phyloP scores from a whole-genome alignment of 2,888 invertebrate genomes.

The Hydrotaea cyrtoneurina region DNA sequence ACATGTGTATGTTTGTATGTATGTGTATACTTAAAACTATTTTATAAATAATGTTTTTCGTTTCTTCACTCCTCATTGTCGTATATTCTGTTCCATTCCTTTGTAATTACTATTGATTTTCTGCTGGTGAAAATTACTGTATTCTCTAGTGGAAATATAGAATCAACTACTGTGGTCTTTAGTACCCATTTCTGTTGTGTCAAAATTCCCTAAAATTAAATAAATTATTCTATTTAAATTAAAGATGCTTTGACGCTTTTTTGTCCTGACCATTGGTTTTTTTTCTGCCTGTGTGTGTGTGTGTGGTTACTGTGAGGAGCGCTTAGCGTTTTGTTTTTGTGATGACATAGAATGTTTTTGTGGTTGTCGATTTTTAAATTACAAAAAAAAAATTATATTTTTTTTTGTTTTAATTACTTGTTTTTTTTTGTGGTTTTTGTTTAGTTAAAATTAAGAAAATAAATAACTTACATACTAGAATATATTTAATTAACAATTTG shows the following conservation, averaged over 20 bases:
- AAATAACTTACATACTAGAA: constrained; percentile 63
- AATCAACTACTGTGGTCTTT: too few relatives aligned
- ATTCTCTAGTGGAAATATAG: too few relatives aligned
- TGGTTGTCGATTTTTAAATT: constrained; percentile 22
- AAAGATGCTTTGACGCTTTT: neutral
- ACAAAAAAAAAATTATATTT: neutral
- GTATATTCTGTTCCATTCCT: too few relatives aligned
- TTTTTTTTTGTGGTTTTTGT: constrained; percentile 15
- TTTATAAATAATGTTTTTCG: neutral
- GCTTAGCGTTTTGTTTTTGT: neutral
- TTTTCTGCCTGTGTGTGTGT: too few relatives aligned
- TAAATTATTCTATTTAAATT: neutral
- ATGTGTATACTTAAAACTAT: too few relatives aligned
- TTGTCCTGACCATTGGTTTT: neutral
- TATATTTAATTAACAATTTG: constrained; percentile 53
- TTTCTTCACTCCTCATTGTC: neutral
- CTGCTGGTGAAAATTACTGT: too few relatives aligned
- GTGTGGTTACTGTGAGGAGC: too few relatives aligned
- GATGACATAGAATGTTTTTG: constrained; percentile 12
- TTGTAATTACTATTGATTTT: too few relatives aligned
- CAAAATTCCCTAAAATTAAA: neutral
- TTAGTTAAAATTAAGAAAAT: constrained; percentile 56
- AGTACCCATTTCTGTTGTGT: too few relatives aligned
- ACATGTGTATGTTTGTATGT: too few relatives aligned
- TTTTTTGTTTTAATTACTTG: constrained; percentile 21